Evolutionary conservation across 64 coral and sea anemone genomes (phyloP).

Genomic region (Orbicella faveolata): DNA sequence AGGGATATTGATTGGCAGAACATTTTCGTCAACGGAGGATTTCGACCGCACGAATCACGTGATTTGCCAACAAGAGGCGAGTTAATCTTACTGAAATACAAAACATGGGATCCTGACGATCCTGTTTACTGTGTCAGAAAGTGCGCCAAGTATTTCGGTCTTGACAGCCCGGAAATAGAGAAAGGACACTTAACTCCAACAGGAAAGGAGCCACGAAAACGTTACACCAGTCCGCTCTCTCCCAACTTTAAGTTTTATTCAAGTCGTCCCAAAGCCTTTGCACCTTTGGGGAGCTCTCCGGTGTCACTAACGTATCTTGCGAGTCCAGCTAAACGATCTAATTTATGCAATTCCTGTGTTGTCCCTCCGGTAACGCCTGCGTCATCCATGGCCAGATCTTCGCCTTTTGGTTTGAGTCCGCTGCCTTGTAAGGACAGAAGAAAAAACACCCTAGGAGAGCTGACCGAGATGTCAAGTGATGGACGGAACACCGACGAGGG

Average conservation of each 20-base stretch:
- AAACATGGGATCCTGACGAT: slow-evolving; percentile 34
- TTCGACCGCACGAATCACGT: slow-evolving; percentile 57
- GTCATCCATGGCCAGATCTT: not conserved
- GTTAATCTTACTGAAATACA: slow-evolving; percentile 34
- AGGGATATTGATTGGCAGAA: slow-evolving; percentile 39
- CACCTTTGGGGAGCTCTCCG: not conserved
- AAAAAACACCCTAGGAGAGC: not conserved
- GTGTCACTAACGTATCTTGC: not conserved
- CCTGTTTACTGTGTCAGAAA: slow-evolving; percentile 15
- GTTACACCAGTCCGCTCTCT: not conserved
- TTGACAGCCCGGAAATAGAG: not conserved
- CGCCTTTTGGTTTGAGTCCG: not conserved
- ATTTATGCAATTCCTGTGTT: slow-evolving; percentile 11
- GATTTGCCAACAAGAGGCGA: slow-evolving; percentile 53
- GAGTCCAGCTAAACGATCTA: not conserved
- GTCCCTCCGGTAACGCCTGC: not conserved
- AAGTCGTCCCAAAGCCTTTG: not conserved
- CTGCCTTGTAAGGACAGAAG: not conserved
- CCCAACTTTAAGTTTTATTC: not conserved
- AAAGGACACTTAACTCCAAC: not conserved
- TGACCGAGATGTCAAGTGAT: not conserved
- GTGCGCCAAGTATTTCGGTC: slow-evolving; percentile 54
- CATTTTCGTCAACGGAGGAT: slow-evolving; percentile 40
- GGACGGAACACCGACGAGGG: not conserved
- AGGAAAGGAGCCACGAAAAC: not conserved